Conservation (phyloP, 2,888 invertebrate genomes). For the Ectobius pallidus region DNA sequence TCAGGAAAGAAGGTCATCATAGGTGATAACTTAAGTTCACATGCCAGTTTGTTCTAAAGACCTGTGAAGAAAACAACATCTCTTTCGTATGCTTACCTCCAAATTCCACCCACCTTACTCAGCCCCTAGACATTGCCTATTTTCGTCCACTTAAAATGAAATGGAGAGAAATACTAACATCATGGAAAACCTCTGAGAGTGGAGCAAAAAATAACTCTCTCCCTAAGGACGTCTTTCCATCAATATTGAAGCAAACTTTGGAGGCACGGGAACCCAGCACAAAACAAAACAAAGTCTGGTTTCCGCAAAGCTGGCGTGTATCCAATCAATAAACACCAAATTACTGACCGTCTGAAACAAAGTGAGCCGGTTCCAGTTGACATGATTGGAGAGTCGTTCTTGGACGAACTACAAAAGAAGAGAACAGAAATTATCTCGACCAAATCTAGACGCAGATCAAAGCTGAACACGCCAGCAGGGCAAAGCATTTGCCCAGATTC, state of each 20-base stretch:
- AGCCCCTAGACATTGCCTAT: conserved; percentile 40
- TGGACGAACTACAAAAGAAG: neutral
- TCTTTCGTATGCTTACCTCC: conserved; percentile 45
- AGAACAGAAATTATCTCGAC: too few relatives aligned
- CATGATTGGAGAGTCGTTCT: neutral
- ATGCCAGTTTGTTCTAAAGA: conserved; percentile 36
- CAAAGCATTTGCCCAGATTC: too few relatives aligned
- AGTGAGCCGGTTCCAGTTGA: neutral
- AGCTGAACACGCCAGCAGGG: neutral
- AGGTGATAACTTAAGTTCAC: conserved; percentile 47
- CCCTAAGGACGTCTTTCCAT: neutral
- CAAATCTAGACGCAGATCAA: neutral
- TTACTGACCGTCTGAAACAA: too few relatives aligned
- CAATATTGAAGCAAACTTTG: neutral
- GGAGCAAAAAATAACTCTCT: neutral
- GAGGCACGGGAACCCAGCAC: neutral
- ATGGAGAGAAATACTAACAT: too few relatives aligned
- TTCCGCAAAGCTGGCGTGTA: neutral
- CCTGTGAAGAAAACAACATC: conserved; percentile 42
- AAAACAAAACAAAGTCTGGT: neutral
- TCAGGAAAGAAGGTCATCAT: conserved; percentile 45
- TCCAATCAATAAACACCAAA: neutral
- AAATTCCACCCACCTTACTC: conserved; percentile 45
- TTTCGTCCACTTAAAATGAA: neutral
- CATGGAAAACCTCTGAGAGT: too few relatives aligned